These are phyloP conservation scores for Idaea biselata DNA, from an alignment of 2,888 invertebrate genomes.

Conservation along the genomic window DNA sequence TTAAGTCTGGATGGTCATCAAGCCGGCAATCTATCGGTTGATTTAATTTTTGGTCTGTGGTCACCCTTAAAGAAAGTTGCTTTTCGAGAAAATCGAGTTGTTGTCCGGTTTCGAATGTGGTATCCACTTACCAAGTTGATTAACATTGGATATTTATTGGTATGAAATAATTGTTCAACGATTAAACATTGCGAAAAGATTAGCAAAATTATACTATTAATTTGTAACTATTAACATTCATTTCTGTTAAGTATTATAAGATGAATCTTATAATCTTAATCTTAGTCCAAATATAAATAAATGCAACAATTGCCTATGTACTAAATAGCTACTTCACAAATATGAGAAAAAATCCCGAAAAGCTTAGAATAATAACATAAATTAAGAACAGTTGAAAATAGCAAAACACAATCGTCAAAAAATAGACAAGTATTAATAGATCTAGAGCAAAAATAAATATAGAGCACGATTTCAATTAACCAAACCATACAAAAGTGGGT, in stretches of 20 bases:
- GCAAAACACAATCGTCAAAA: no score
- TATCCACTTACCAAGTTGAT: not conserved
- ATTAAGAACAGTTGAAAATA: not conserved
- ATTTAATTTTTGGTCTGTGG: not conserved
- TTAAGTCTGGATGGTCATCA: not conserved
- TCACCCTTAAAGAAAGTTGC: conserved; percentile 58
- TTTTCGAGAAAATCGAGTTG: conserved; percentile 50
- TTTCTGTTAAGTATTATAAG: no score
- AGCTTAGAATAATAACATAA: not conserved
- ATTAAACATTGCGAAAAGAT: not conserved
- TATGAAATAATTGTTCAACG: conserved; percentile 9
- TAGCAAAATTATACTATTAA: no score
- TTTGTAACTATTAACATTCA: no score
- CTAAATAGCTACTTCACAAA: not conserved
- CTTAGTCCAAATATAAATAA: no score
- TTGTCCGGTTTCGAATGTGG: conserved; percentile 24
- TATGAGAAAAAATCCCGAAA: not conserved
- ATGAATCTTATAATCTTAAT: no score
- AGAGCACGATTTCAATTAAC: conserved; percentile 5
- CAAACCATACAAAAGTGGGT: conserved; percentile 8
- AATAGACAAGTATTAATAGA: no score
- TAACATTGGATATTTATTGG: conserved; percentile 15
- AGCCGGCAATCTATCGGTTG: not conserved
- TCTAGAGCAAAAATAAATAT: no score
- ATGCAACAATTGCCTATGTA: not conserved